A percentile compares a stretch with the other conserved stretches of the same genome.
These are phyloP conservation scores for Takifugu rubripes DNA, from an alignment of 2,797 vertebrate genomes.

Conservation along the genomic window DNA sequence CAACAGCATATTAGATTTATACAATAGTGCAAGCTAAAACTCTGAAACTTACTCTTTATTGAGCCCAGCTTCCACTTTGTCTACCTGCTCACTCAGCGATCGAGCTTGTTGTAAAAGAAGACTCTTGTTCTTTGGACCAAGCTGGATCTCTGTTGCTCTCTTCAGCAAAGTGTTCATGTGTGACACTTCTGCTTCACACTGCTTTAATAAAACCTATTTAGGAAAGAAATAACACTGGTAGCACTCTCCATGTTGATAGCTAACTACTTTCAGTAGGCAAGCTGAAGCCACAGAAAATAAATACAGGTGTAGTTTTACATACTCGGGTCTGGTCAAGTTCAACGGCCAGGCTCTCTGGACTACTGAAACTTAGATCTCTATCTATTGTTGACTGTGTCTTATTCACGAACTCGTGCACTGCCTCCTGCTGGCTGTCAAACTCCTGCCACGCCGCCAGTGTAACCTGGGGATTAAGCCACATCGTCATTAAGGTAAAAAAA, in stretches of 20 bases:
- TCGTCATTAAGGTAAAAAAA: background rate
- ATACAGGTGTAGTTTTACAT: slow-evolving; percentile 9
- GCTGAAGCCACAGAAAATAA: background rate
- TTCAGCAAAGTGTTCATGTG: slow-evolving; percentile 86
- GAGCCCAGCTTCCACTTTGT: slow-evolving; percentile 82
- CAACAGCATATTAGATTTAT: background rate
- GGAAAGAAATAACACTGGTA: slow-evolving; percentile 14
- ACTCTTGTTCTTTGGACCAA: slow-evolving; percentile 85
- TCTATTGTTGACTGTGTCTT: slow-evolving; percentile 85
- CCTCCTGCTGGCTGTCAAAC: slow-evolving; percentile 90
- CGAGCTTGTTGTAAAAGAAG: slow-evolving; percentile 82
- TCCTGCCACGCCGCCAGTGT: slow-evolving; percentile 92
- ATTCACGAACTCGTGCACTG: slow-evolving; percentile 85
- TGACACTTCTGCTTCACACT: slow-evolving; percentile 80
- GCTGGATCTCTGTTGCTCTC: slow-evolving; percentile 88
- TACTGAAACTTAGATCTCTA: slow-evolving; percentile 90
- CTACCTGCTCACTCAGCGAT: slow-evolving; percentile 84
- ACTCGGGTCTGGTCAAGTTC: slow-evolving; percentile 91
- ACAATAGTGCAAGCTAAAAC: background rate
- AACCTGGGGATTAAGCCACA: slow-evolving; percentile 69
- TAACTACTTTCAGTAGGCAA: background rate
- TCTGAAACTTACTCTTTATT: slow-evolving; percentile 85
- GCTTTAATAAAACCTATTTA: slow-evolving; percentile 81
- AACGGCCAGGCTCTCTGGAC: slow-evolving; percentile 87
- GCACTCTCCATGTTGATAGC: background rate